A percentile compares a stretch with the other conserved stretches of the same genome.
phyloP scores from a whole-genome alignment of 2,113 vertebrate species.

The Pedionomus torquatus region DNA sequence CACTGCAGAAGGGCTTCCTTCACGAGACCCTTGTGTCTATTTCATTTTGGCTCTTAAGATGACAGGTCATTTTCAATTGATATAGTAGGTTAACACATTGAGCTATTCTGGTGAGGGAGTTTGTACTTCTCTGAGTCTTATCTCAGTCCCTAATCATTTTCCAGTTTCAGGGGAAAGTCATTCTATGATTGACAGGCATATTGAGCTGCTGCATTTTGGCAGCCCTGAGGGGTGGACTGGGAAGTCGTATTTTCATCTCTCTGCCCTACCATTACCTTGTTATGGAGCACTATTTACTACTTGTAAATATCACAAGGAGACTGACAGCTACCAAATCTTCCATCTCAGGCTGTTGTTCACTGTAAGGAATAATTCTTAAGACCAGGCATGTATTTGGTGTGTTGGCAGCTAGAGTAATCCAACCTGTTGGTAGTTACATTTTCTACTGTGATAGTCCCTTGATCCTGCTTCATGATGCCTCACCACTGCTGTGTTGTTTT shows the following conservation, averaged over 20 bases:
- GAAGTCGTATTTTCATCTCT: neutral
- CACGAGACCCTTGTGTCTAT: neutral
- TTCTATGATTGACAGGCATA: neutral
- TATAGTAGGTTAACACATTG: neutral
- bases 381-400: neutral
- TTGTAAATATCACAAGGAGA: rapidly evolving
- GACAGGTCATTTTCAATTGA: neutral
- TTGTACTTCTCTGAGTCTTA: rapidly evolving
- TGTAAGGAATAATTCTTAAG: neutral
- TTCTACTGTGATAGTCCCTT: neutral
- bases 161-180: neutral
- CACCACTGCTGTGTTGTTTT: rapidly evolving
- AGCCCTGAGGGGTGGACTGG: neutral
- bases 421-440: neutral
- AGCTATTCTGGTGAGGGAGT: neutral
- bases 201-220: neutral
- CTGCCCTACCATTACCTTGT: neutral
- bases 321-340: neutral
- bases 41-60: neutral
- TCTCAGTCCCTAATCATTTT: neutral
- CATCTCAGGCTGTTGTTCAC: neutral
- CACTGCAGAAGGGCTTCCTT: neutral
- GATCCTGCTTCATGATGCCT: neutral
- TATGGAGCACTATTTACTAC: neutral
- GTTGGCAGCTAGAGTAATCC: neutral